These are phyloP conservation scores for Sthenelais limicola DNA, from an alignment of 2,888 invertebrate species.

Conservation along the genomic window DNA sequence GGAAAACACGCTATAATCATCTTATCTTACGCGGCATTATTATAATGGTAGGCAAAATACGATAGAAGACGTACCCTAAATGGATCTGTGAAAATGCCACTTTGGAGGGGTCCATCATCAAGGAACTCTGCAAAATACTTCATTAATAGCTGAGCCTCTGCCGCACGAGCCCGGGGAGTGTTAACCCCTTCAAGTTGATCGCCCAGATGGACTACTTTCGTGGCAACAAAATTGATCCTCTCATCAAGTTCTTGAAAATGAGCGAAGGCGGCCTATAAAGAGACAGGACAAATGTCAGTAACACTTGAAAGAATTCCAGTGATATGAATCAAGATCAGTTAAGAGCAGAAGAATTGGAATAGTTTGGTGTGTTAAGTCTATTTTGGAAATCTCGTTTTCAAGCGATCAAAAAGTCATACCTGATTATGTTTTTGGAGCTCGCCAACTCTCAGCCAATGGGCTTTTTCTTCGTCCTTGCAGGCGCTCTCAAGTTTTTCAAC, in stretches of 20 bases:
- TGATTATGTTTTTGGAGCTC: conserved; percentile 82
- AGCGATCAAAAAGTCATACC: conserved; percentile 75
- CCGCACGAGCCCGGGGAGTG: conserved; percentile 92
- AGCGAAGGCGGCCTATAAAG: conserved; percentile 81
- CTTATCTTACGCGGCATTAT: too few species aligned
- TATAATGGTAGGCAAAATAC: too few species aligned
- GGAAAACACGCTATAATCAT: too few species aligned
- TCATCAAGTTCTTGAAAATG: conserved; percentile 94
- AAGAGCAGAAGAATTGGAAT: too few species aligned
- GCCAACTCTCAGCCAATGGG: conserved; percentile 85
- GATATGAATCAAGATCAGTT: too few species aligned
- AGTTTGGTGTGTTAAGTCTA: not conserved
- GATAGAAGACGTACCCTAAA: conserved; percentile 34
- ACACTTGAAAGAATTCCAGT: not conserved
- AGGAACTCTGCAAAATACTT: conserved; percentile 94
- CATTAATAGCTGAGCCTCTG: conserved; percentile 94
- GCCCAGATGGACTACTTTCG: conserved; percentile 97
- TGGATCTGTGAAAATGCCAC: conserved; percentile 86
- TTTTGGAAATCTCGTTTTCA: too few species aligned
- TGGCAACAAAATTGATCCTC: conserved; percentile 96
- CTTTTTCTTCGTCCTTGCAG: conserved; percentile 88
- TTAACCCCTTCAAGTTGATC: conserved; percentile 98
- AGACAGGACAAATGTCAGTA: conserved; percentile 53
- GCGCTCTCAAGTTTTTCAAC: conserved; percentile 79
- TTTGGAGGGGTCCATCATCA: conserved; percentile 86